Percentiles rank a stretch among this genome's conserved stretches.
phyloP scores from a whole-genome alignment of 2,113 vertebrate species.

The Leptobrachium leishanense region DNA sequence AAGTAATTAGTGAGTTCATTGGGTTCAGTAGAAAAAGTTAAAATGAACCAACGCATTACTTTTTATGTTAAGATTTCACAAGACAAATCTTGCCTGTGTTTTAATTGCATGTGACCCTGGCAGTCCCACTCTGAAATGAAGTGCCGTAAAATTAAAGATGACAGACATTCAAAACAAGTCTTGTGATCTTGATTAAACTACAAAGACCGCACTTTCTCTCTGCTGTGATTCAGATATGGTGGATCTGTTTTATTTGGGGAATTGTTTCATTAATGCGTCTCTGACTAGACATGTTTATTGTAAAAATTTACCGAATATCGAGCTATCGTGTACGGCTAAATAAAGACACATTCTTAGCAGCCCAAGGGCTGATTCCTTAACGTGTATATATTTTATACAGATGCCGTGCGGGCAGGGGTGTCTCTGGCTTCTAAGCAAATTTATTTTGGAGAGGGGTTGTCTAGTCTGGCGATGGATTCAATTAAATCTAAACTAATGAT shows the following conservation, averaged over 20 bases:
- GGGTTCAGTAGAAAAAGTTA: slow-evolving; percentile 82
- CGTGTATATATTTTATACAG: too few species aligned
- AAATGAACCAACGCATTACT: slow-evolving; percentile 85
- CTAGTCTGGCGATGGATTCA: too few species aligned
- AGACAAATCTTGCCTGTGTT: slow-evolving; percentile 82
- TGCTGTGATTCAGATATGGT: slow-evolving; percentile 83
- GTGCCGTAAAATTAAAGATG: slow-evolving; percentile 85
- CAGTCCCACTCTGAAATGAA: slow-evolving; percentile 82
- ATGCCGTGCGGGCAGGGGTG: too few species aligned
- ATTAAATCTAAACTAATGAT: too few species aligned
- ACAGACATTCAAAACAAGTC: slow-evolving; percentile 83
- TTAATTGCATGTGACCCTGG: slow-evolving; percentile 89
- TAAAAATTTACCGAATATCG: slow-evolving; percentile 74
- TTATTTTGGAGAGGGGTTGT: too few species aligned
- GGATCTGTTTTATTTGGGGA: slow-evolving; percentile 85
- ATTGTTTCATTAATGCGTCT: slow-evolving; percentile 91
- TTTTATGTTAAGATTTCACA: slow-evolving; percentile 87
- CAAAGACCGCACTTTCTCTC: slow-evolving; percentile 83
- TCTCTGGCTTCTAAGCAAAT: too few species aligned
- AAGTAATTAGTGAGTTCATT: slow-evolving; percentile 87
- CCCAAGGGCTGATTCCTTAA: neutral
- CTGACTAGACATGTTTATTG: slow-evolving; percentile 93
- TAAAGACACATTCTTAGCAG: slow-evolving; percentile 64
- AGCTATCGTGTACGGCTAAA: slow-evolving; percentile 73
- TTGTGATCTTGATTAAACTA: slow-evolving; percentile 89